Percentiles rank a stretch among this genome's conserved stretches.
phyloP scores from a whole-genome alignment of 2,888 invertebrate species.

The Rhyacophila evoluta region DNA sequence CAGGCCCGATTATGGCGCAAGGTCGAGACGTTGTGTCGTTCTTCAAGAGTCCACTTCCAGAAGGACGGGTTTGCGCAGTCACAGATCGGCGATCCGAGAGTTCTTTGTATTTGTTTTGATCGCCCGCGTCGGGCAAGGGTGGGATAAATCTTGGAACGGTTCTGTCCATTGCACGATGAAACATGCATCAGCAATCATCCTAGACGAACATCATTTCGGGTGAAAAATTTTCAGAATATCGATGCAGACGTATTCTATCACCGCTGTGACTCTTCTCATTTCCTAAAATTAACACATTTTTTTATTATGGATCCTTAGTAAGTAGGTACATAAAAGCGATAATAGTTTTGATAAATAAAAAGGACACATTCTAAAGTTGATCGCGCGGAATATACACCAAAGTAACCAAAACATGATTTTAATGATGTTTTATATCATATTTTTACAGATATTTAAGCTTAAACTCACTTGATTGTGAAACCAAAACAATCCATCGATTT shows the following conservation, averaged over 20 bases:
- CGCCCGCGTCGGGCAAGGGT: background rate
- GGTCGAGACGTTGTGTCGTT: slow-evolving; percentile 58
- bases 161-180: background rate
- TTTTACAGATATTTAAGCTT: background rate
- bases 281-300: background rate
- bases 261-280: background rate
- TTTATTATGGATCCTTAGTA: background rate
- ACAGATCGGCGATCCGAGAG: background rate
- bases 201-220: background rate
- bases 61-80: background rate
- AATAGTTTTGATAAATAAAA: background rate
- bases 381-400: background rate
- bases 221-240: background rate
- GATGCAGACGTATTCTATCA: background rate
- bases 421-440: background rate
- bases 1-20: slow-evolving; percentile 69
- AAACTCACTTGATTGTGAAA: slow-evolving; percentile 36
- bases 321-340: background rate
- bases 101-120: slow-evolving; percentile 32
- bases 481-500: slow-evolving; percentile 49
- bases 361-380: background rate
- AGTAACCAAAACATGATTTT: background rate
- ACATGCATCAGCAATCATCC: background rate
- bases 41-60: background rate
- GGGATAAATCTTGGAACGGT: background rate